phyloP scores from a whole-genome alignment of 2,888 invertebrate species.

The Mechanitis messenoides region DNA sequence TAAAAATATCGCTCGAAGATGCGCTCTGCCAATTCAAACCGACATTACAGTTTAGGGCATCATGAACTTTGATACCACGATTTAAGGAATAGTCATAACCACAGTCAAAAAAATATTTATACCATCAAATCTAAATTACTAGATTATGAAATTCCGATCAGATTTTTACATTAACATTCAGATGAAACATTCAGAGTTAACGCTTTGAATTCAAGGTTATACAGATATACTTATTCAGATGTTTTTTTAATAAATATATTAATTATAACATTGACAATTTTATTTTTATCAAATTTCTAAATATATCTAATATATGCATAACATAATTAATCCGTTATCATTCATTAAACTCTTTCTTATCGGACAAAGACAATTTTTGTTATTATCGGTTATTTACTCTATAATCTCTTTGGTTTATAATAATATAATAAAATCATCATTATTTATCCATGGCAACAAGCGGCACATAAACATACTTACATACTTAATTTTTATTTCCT shows the following conservation, averaged over 20 bases:
- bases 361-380: constrained; percentile 19
- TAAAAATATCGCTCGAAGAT: constrained; percentile 75
- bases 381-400: constrained; percentile 31
- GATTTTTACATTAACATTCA: constrained; percentile 33
- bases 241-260: too few species aligned
- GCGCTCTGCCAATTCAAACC: constrained; percentile 71
- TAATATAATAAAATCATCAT: constrained; percentile 18
- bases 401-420: constrained; percentile 4
- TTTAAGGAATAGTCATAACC: constrained; percentile 36
- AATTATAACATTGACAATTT: too few species aligned
- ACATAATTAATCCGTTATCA: constrained; percentile 24
- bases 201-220: constrained; percentile 19
- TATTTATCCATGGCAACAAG: constrained; percentile 16
- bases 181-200: constrained; percentile 17
- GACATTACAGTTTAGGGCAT: constrained; percentile 59
- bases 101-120: constrained; percentile 12
- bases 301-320: background rate
- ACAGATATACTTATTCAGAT: background rate
- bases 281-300: too few species aligned
- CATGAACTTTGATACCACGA: constrained; percentile 64
- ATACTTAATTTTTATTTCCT: constrained; percentile 12
- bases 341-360: constrained; percentile 28
- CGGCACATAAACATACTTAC: constrained; percentile 5
- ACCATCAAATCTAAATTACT: constrained; percentile 15
- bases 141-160: constrained; percentile 31